Evolutionary conservation across 2,888 invertebrate genomes (phyloP).

Genomic region (Marasmarcha lunaedactyla): DNA sequence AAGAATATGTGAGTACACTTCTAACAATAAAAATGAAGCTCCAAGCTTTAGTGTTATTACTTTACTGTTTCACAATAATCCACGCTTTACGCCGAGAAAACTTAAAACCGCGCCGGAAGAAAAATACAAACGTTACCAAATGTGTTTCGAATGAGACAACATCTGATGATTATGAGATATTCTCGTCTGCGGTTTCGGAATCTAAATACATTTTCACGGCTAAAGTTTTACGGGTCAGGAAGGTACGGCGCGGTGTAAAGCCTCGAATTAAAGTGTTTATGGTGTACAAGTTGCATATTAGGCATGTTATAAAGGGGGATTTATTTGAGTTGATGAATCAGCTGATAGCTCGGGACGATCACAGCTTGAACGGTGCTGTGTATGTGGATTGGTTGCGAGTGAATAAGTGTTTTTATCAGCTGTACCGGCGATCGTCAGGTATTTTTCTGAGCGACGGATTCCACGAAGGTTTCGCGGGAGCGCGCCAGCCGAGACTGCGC

Average conservation of each 20-base stretch:
- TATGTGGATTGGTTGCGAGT: conserved; percentile 58
- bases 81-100: conserved; percentile 45
- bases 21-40: conserved; percentile 49
- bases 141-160: conserved; percentile 66
- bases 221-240: conserved; percentile 57
- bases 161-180: conserved; percentile 68
- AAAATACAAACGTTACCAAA: conserved; percentile 57
- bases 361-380: conserved; percentile 55
- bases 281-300: conserved; percentile 57
- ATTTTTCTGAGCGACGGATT: conserved; percentile 63
- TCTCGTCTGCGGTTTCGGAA: conserved; percentile 65
- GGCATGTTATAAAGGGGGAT: conserved; percentile 55
- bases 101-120: conserved; percentile 53
- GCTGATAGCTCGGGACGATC: conserved; percentile 48
- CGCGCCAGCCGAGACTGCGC: conserved; percentile 44
- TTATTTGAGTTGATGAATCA: conserved; percentile 48
- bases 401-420: conserved; percentile 57
- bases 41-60: conserved; percentile 45
- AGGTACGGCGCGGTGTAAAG: conserved; percentile 52
- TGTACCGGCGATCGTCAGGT: conserved; percentile 61
- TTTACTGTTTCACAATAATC: conserved; percentile 41
- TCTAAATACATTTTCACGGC: conserved; percentile 66
- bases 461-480: conserved; percentile 36
- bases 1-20: conserved; percentile 19
- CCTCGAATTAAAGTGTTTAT: conserved; percentile 51